Base-by-base conservation (phyloP, 2,888 invertebrate species). In the Ceraclea dissimilis region DNA sequence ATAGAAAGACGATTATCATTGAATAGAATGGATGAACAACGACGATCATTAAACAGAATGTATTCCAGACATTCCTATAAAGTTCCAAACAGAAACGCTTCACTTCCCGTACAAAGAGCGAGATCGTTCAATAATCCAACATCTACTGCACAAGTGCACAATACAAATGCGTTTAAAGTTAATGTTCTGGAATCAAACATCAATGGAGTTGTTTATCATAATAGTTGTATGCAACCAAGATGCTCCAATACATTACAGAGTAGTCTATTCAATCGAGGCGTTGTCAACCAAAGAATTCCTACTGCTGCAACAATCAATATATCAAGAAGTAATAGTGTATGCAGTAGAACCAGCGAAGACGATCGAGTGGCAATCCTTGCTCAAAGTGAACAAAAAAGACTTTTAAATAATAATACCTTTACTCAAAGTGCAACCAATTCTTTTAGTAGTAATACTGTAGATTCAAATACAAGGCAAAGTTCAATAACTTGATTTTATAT, bases 261-360 rank as follows among this genome's bases (percentile, higher is more conserved):
- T 17, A 26, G 39, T 31, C 46, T 31, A 16, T 19, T 21, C 5
- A 22, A 34, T 18, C 49, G 51, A 11, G 19, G 21, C 39, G 34
- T 47, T 6, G 21, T 39, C 17, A 51, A 52, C 21, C 39, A 34
- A 44, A 46, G 49, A 17, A 19, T 33, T 6, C 46, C 57, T 1
- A 39, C 2, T 39, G 54, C 39, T n/a, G 51, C 47, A 2, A 46
- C 50, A 39, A 34, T 50, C 22, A 51, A 31, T 22, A 18, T 59
- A n/a, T 46, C 57, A 1, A 50, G 51, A 26, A 55, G 49, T 16
- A 59, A 53, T 20, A 58, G 54, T 46, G 20, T 46, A 2, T 49
- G 43, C 18, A 57, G 56, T 51, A 57, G 51, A 19, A 44, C 51
- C 2, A 61, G 61, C 47, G 57, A 61, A 17, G 59, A 61, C 20